Evolutionary conservation across 2,113 vertebrate species (phyloP).

Genomic region (Ictalurus punctatus): DNA sequence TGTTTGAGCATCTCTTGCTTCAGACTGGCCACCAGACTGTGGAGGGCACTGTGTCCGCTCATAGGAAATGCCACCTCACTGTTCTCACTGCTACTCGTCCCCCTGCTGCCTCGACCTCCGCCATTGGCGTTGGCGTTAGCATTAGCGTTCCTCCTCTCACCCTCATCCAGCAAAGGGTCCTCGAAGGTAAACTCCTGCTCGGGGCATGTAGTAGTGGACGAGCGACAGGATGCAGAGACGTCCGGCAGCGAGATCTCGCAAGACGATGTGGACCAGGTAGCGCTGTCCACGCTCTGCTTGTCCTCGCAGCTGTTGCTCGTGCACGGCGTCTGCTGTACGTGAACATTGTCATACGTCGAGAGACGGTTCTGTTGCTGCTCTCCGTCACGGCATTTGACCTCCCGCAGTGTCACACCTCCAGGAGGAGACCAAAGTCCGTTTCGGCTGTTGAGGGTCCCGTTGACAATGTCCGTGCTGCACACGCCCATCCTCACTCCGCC

Average conservation of each 20-base stretch:
- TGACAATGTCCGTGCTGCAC: constrained; percentile 74
- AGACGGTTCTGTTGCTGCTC: constrained; percentile 88
- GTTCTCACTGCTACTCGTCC: constrained; percentile 88
- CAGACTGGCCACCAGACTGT: constrained; percentile 91
- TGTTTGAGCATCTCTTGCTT: constrained; percentile 98
- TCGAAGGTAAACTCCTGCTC: constrained; percentile 93
- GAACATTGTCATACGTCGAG: constrained; percentile 96
- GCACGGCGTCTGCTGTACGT: constrained; percentile 79
- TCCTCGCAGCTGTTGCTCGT: constrained; percentile 82
- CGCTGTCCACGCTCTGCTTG: constrained; percentile 96
- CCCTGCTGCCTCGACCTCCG: constrained; percentile 78
- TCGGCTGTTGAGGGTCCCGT: constrained; percentile 68
- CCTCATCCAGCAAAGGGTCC: constrained; percentile 81
- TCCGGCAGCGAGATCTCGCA: constrained; percentile 96
- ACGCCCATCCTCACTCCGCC: constrained; percentile 83
- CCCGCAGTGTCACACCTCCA: constrained; percentile 85
- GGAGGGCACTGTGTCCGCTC: constrained; percentile 87
- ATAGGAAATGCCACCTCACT: constrained; percentile 78
- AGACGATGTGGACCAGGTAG: constrained; percentile 98
- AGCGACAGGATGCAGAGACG: constrained; percentile 91
- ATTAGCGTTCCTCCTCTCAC: constrained; percentile 32
- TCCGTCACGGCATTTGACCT: constrained; percentile 79
- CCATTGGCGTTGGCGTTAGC: constrained; percentile 12
- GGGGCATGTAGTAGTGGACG: constrained; percentile 94
- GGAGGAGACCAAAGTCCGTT: constrained; percentile 81